A percentile compares a stretch with the other conserved stretches of the same genome.
Conservation (phyloP, 2,888 invertebrate species). For the Ptilodon capucinus region DNA sequence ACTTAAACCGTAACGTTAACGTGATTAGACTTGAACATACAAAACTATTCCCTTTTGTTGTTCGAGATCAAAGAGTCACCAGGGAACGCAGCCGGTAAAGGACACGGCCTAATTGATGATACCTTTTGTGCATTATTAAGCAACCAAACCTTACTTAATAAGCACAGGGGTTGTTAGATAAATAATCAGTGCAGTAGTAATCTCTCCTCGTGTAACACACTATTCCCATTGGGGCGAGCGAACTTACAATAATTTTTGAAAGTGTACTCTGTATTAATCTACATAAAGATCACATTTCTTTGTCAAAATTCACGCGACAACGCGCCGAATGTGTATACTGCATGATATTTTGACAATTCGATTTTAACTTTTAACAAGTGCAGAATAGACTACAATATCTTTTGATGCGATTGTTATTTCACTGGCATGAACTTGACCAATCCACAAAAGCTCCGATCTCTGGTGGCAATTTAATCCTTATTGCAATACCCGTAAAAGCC, state of each 20-base stretch:
- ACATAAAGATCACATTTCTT: no score
- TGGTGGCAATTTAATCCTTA: neutral
- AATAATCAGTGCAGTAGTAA: constrained; percentile 22
- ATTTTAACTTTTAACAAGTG: no score
- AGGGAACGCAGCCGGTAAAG: constrained; percentile 35
- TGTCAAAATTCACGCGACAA: no score
- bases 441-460: neutral
- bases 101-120: constrained; percentile 52
- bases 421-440: no score
- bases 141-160: constrained; percentile 37
- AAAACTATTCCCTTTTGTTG: constrained; percentile 56
- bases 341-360: no score
- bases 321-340: no score
- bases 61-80: constrained; percentile 58
- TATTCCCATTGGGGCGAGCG: no score
- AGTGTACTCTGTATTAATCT: no score
- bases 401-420: no score
- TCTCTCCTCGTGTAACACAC: neutral
- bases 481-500: neutral
- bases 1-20: neutral
- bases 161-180: constrained; percentile 19
- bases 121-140: constrained; percentile 55
- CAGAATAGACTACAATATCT: no score
- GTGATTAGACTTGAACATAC: constrained; percentile 21
- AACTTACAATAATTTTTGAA: no score